A percentile compares a stretch with the other conserved stretches of the same genome.
Evolutionary conservation across 1,140 invertebrate genomes (phyloP).

Genomic region (Armadillidium nasatum): DNA sequence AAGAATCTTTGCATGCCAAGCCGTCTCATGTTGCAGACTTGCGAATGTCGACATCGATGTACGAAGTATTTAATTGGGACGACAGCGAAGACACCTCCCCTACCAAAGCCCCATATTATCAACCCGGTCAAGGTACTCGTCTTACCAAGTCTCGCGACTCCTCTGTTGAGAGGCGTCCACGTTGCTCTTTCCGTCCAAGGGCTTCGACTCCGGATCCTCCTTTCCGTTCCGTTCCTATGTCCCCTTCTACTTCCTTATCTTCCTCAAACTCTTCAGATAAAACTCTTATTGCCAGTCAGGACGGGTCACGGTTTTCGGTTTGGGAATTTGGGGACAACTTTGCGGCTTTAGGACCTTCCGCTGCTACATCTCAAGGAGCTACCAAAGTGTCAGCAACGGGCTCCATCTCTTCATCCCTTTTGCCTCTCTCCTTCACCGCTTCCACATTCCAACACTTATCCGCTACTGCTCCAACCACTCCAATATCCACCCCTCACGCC

Average conservation of each 20-base stretch:
- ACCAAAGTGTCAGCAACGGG: slow-evolving; percentile 31
- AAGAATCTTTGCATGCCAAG: not conserved
- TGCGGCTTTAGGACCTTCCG: slow-evolving; percentile 40
- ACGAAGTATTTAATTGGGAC: slow-evolving; percentile 70
- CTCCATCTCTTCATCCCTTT: slow-evolving; percentile 65
- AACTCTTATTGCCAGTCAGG: slow-evolving; percentile 32
- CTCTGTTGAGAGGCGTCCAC: slow-evolving; percentile 35
- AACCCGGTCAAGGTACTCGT: slow-evolving; percentile 55
- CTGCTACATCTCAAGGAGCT: slow-evolving; percentile 20
- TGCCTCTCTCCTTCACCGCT: slow-evolving; percentile 84
- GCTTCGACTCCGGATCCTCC: slow-evolving; percentile 30
- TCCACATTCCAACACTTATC: slow-evolving; percentile 45
- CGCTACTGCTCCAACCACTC: slow-evolving; percentile 23
- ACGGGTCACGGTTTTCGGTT: slow-evolving; percentile 39
- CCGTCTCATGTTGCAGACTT: slow-evolving; percentile 55
- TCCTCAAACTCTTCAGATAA: slow-evolving; percentile 44
- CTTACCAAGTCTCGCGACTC: slow-evolving; percentile 41
- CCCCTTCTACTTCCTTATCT: slow-evolving; percentile 34
- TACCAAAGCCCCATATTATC: slow-evolving; percentile 33
- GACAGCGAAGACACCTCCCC: slow-evolving; percentile 32
- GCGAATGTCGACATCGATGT: slow-evolving; percentile 67
- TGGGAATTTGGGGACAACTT: slow-evolving; percentile 45
- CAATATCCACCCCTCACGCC: slow-evolving; percentile 40
- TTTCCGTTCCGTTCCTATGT: slow-evolving; percentile 26
- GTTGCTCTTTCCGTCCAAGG: slow-evolving; percentile 34